Evolutionary conservation across 1,140 invertebrate genomes (phyloP).

Genomic region (Drosophila subpulchrella): DNA sequence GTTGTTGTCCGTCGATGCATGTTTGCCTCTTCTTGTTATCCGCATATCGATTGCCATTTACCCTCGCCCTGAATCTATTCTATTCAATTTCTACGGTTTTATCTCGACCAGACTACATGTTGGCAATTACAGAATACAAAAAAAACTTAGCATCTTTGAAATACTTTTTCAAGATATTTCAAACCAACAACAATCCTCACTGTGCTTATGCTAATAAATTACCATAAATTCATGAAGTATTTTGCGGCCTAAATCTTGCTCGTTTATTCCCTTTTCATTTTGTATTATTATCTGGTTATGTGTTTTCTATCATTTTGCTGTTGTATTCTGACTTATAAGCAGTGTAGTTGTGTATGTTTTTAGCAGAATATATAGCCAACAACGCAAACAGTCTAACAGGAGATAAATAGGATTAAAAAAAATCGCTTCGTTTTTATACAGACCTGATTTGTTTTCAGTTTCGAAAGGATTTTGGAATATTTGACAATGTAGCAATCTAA

Average conservation of each 20-base stretch:
- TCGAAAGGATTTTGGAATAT: background rate
- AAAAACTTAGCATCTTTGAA: conserved; percentile 28
- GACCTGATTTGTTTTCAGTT: conserved; percentile 40
- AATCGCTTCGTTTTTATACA: conserved; percentile 1
- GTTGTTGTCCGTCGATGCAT: conserved; percentile 56
- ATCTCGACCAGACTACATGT: conserved; percentile 62
- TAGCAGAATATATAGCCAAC: conserved; percentile 58
- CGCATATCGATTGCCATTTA: too few species aligned
- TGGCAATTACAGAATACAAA: conserved; percentile 35
- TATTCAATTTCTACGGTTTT: conserved; percentile 81
- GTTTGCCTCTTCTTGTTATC: conserved; percentile 54
- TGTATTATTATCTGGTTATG: background rate
- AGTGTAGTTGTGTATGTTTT: conserved; percentile 50
- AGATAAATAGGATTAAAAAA: conserved; percentile 1
- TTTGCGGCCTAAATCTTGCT: conserved; percentile 47
- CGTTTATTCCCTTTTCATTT: conserved; percentile 8
- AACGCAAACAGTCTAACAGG: conserved; percentile 1
- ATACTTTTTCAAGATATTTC: conserved; percentile 25
- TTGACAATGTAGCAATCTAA: conserved; percentile 48
- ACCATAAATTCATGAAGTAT: conserved; percentile 81
- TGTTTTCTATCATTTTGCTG: conserved; percentile 18
- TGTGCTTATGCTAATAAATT: conserved; percentile 67
- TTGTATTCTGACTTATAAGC: conserved; percentile 61
- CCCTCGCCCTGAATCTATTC: conserved; percentile 44
- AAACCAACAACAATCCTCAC: conserved; percentile 11